Conservation (phyloP, 92 coral and sea anemone species). For the Phenganax subtilis region DNA sequence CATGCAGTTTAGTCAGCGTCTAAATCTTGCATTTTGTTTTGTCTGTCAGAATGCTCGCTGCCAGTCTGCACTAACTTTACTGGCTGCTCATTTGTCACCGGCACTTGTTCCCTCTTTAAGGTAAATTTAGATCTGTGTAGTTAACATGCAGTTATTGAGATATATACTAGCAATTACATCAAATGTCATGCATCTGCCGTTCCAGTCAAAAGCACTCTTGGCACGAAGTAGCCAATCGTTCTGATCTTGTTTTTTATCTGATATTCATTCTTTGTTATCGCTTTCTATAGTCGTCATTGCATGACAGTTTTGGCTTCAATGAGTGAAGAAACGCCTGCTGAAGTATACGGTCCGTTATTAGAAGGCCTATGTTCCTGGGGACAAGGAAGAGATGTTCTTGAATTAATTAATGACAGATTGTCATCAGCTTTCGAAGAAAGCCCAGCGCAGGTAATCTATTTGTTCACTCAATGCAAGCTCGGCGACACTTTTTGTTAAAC, state of each 20-base stretch:
- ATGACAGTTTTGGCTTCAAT: slow-evolving; percentile 60
- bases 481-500: neutral
- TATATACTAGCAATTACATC: neutral
- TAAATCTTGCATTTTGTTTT: neutral
- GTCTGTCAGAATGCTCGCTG: slow-evolving; percentile 54
- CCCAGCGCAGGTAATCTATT: slow-evolving; percentile 33
- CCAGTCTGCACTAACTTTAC: slow-evolving; percentile 67
- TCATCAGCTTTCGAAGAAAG: slow-evolving; percentile 38
- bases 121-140: slow-evolving; percentile 23
- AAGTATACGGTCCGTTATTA: slow-evolving; percentile 75
- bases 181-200: neutral
- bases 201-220: too few species aligned
- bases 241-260: neutral
- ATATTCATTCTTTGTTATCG: neutral
- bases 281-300: slow-evolving; percentile 57
- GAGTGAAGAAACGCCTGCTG: slow-evolving; percentile 52
- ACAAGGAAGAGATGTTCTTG: slow-evolving; percentile 58
- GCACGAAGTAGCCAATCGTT: too few species aligned
- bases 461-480: neutral
- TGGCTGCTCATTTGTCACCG: slow-evolving; percentile 84
- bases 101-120: slow-evolving; percentile 67
- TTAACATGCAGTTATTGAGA: neutral
- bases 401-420: slow-evolving; percentile 58
- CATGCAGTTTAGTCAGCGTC: neutral
- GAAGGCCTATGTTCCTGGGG: slow-evolving; percentile 91